Percentiles rank a stretch among this genome's conserved stretches.
Conservation (phyloP, 35 echinoderm and acorn worm genomes). For the Heliocidaris tuberculata region DNA sequence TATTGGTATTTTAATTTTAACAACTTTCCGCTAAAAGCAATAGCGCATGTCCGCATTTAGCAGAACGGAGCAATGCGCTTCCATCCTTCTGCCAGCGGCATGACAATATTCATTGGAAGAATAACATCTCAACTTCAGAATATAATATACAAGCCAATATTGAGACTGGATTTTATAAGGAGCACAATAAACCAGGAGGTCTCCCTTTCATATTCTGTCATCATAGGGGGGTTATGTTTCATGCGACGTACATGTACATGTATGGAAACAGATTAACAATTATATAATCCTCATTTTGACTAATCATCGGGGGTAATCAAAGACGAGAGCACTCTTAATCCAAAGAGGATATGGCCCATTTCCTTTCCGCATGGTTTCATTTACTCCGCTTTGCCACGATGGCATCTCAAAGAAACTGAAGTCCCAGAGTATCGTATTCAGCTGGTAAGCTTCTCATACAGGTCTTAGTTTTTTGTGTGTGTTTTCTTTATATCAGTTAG, state of each 20-base stretch:
- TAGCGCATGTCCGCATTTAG: too few species aligned
- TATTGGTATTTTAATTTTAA: too few species aligned
- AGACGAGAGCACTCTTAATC: background rate
- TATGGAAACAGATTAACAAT: background rate
- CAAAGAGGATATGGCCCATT: background rate
- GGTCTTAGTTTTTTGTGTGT: too few species aligned
- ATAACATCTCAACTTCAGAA: too few species aligned
- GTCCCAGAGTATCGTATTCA: background rate
- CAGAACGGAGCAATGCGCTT: too few species aligned
- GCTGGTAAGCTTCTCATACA: too few species aligned
- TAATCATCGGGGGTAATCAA: background rate
- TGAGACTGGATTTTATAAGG: background rate
- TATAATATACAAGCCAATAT: too few species aligned
- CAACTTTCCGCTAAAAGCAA: too few species aligned
- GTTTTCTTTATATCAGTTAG: too few species aligned
- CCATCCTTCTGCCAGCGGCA: too few species aligned
- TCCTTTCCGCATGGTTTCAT: background rate
- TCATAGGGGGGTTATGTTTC: background rate
- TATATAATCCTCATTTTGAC: background rate
- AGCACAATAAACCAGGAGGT: background rate
- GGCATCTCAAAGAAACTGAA: background rate
- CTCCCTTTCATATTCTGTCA: background rate
- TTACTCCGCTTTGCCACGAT: background rate
- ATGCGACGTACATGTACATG: too few species aligned
- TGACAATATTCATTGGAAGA: too few species aligned